Evolutionary conservation across 2,888 invertebrate genomes (phyloP).

Genomic region (Eilema caniola): DNA sequence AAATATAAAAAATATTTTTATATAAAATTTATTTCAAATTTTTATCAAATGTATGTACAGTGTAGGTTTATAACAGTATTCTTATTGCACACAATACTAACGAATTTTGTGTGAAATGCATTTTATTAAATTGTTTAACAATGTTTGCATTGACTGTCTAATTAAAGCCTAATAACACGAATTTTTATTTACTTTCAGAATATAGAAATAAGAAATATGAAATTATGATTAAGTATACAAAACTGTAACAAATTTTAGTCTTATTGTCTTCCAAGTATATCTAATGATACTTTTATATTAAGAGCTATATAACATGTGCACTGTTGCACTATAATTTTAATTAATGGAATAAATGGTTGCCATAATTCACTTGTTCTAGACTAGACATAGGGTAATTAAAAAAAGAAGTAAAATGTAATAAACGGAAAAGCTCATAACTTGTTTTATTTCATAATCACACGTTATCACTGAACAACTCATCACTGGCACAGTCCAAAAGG

Average conservation of each 20-base stretch:
- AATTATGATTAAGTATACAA: conserved; percentile 22
- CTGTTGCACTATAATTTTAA: conserved; percentile 5
- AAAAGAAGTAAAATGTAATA: conserved; percentile 39
- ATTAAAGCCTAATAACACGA: neutral
- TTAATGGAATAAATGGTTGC: conserved; percentile 30
- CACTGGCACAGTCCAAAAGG: conserved; percentile 30
- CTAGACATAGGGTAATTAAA: conserved; percentile 35
- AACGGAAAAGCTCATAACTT: conserved; percentile 40
- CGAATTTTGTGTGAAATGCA: conserved; percentile 15
- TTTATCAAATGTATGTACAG: conserved; percentile 35
- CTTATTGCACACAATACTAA: conserved; percentile 14
- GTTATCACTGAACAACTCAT: conserved; percentile 36
- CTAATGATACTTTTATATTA: conserved; percentile 14
- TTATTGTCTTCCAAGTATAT: conserved; percentile 55
- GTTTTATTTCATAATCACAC: conserved; percentile 48
- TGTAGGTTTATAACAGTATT: conserved; percentile 23
- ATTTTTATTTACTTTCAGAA: conserved; percentile 9
- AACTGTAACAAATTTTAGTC: conserved; percentile 47
- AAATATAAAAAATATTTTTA: conserved; percentile 39
- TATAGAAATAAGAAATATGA: neutral
- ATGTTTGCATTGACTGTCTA: neutral
- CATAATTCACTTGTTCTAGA: conserved; percentile 30
- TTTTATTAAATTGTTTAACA: conserved; percentile 5
- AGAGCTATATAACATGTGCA: conserved; percentile 3
- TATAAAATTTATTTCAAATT: conserved; percentile 37